Percentiles rank a stretch among this genome's conserved stretches.
Evolutionary conservation across 2,113 vertebrate genomes (phyloP).

Genomic region (Pituophis catenifer): DNA sequence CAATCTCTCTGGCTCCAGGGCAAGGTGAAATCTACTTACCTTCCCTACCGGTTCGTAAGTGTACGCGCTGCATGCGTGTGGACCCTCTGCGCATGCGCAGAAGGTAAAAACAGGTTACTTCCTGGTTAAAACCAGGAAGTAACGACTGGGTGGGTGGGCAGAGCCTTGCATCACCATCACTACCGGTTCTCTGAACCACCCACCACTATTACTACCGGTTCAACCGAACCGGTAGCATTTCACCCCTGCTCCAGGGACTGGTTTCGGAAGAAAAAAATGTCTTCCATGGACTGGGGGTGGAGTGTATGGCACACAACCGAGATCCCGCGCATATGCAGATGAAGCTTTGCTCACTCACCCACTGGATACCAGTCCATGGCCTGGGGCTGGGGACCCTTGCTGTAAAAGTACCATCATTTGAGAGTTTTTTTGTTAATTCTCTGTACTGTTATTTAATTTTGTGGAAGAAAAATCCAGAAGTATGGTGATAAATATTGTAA

Average conservation of each 20-base stretch:
- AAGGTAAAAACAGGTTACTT: too few species aligned
- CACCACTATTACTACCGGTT: too few species aligned
- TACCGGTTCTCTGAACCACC: too few species aligned
- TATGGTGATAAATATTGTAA: background rate
- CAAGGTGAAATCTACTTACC: too few species aligned
- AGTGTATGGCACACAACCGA: background rate
- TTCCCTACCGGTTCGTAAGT: too few species aligned
- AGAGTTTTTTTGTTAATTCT: background rate
- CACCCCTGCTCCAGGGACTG: background rate
- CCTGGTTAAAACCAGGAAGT: too few species aligned
- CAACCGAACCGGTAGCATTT: too few species aligned
- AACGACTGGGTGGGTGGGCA: too few species aligned
- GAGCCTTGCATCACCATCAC: too few species aligned
- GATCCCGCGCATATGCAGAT: background rate
- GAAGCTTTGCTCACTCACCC: background rate
- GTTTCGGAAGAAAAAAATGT: background rate
- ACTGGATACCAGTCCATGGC: background rate
- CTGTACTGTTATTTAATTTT: background rate
- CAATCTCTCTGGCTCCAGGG: background rate
- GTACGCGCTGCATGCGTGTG: too few species aligned
- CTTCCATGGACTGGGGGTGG: background rate
- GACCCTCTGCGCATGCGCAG: too few species aligned
- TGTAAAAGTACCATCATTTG: background rate
- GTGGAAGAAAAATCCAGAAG: background rate
- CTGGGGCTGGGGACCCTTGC: too few species aligned